Percentiles rank a stretch among this genome's conserved stretches.
phyloP scores from a whole-genome alignment of 2,888 invertebrate genomes.

The Amorpha juglandis region DNA sequence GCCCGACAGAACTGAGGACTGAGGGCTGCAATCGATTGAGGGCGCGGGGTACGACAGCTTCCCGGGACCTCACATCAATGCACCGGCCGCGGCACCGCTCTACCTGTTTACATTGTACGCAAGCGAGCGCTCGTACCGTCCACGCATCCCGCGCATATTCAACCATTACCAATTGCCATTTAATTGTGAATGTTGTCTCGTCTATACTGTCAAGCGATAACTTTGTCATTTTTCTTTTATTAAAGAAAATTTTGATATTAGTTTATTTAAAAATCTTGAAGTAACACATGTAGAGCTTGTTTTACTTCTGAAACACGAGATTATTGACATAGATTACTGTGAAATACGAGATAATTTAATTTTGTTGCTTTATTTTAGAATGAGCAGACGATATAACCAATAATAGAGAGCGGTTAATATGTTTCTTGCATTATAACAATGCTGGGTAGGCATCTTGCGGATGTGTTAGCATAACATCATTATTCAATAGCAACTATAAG shows the following conservation, averaged over 20 bases:
- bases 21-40: constrained; percentile 53
- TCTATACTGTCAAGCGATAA: neutral
- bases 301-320: too few species aligned
- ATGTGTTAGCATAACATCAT: neutral
- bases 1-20: constrained; percentile 34
- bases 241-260: too few species aligned
- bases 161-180: neutral
- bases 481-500: neutral
- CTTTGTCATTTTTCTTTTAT: neutral
- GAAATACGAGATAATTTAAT: too few species aligned
- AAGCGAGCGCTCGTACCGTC: neutral
- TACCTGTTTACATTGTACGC: constrained; percentile 21
- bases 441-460: neutral
- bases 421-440: too few species aligned
- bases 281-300: too few species aligned
- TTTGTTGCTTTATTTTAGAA: too few species aligned
- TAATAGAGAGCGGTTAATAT: too few species aligned
- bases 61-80: constrained; percentile 22
- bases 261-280: too few species aligned
- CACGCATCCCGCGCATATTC: neutral
- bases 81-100: constrained; percentile 21
- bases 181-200: neutral
- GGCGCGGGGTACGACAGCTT: constrained; percentile 38
- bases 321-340: too few species aligned
- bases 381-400: too few species aligned